Base-by-base conservation (phyloP, 2,113 vertebrate species). In the Ciconia stormi region DNA sequence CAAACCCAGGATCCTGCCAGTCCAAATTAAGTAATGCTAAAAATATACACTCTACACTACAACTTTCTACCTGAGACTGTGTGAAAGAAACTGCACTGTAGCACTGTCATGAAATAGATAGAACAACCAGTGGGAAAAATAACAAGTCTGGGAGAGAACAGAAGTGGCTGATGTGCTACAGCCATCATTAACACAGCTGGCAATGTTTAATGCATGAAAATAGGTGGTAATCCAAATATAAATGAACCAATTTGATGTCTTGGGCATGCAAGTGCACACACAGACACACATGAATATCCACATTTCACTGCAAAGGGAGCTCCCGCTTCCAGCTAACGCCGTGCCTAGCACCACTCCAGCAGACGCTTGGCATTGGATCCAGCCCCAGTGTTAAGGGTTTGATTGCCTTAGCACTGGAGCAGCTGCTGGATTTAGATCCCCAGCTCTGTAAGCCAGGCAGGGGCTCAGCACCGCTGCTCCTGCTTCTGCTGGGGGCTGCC, bases 151-250 rank as follows among this genome's bases (percentile, higher is more conserved):
- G 46, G 73, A 82, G 81, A 88, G 56, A 93, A 80, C 46, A 82
- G 95, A 83, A 73, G 74, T 1, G 1, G 69, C 1, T 70, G 83
- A 47, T 80, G 42, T 62, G 71, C 71, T 88, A 50, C 74, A 90
- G 66, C 69, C 85, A 73, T 76, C 80, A 81, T 93, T 94, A 91
- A 74, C 87, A 73, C 89, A 85, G 84, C 74, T 78, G 74, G 87
- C 53, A 90, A 27, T 66, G 42, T 69, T 91, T 95, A 94, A 89
- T 91, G 66, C 70, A 71, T 77, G 83, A 87, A 95, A 94, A 69
- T 81, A 72, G 63, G 40, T 70, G 69, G 44, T 26, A 87, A 95
- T 72, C 82, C 59, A 72, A 81, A 85, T 55, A 90, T 16, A 95
- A 94, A 94, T 22, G 38, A 95, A 91, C n/a, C 19, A 9, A 6